Conservation (phyloP, 2,113 vertebrate genomes). For the Spilogale gracilis region DNA sequence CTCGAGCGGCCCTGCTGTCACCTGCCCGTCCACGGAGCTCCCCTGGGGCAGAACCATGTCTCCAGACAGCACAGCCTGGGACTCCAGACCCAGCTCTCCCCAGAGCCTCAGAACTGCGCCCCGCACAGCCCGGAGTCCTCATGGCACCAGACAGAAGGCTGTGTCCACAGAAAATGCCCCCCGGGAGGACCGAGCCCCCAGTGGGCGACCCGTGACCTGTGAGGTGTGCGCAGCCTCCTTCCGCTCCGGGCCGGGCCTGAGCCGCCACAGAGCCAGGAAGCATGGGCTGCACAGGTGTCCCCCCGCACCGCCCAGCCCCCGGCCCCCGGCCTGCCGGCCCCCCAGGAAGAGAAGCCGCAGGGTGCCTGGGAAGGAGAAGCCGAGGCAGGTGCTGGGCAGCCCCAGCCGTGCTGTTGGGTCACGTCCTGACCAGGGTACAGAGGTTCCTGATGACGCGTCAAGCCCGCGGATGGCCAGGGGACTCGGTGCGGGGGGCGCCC, state of each 20-base stretch:
- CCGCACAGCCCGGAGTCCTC: neutral
- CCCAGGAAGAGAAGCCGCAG: constrained; percentile 66
- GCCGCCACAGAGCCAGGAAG: constrained; percentile 96
- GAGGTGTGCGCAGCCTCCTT: constrained; percentile 95
- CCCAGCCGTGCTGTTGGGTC: accelerated
- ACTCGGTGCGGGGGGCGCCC: constrained; percentile 45
- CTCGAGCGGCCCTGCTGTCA: neutral
- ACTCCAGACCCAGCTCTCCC: neutral
- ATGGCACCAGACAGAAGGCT: constrained; percentile 71
- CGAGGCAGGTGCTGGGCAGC: accelerated
- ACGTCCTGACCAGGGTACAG: accelerated
- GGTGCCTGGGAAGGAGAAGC: neutral
- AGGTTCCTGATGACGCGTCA: constrained; percentile 28
- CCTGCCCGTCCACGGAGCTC: neutral
- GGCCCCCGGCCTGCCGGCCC: neutral
- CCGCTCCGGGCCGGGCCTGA: constrained; percentile 94
- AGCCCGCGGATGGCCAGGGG: neutral
- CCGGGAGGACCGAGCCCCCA: constrained; percentile 46
- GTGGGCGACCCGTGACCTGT: constrained; percentile 83
- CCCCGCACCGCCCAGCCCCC: constrained; percentile 24
- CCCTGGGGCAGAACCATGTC: neutral
- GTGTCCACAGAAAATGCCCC: constrained; percentile 80
- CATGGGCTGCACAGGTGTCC: constrained; percentile 88
- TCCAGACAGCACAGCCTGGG: neutral
- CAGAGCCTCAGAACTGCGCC: neutral